phyloP scores from a whole-genome alignment of 2,113 vertebrate genomes.

The Dermatemys mawii region DNA sequence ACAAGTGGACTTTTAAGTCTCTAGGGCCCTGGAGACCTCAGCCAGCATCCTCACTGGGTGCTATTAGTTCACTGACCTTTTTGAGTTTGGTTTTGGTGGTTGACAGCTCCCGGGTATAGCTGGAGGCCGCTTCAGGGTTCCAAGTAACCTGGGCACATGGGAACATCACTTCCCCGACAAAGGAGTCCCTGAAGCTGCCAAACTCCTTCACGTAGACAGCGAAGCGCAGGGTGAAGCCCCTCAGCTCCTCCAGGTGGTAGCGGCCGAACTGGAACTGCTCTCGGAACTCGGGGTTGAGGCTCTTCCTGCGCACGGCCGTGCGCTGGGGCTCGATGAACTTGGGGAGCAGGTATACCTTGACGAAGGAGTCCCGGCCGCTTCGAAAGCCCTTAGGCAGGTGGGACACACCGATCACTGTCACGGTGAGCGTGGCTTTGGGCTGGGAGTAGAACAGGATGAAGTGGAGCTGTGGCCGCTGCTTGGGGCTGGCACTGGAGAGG shows the following conservation, averaged over 20 bases:
- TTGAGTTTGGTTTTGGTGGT: conserved; percentile 77
- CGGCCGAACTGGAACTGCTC: conserved; percentile 77
- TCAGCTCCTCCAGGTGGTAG: conserved; percentile 74
- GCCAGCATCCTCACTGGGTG: too few relatives aligned
- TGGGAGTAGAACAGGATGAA: conserved; percentile 78
- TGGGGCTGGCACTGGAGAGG: conserved; percentile 40
- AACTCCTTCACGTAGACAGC: conserved; percentile 77
- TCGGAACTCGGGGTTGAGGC: conserved; percentile 66
- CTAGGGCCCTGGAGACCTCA: fast-evolving
- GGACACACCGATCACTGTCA: conserved; percentile 78
- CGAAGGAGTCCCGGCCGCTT: conserved; percentile 30
- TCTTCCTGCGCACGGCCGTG: conserved; percentile 44
- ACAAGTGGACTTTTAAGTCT: background rate
- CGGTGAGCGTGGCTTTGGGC: conserved; percentile 63
- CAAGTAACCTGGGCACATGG: conserved; percentile 77
- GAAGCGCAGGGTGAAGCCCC: conserved; percentile 75
- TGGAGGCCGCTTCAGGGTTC: conserved; percentile 60
- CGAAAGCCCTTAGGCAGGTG: conserved; percentile 68
- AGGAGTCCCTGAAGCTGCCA: conserved; percentile 75
- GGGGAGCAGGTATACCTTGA: conserved; percentile 77
- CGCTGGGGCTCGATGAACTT: conserved; percentile 53
- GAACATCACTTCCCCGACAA: conserved; percentile 80
- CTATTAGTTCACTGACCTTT: conserved; percentile 74
- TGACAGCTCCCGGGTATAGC: conserved; percentile 76
- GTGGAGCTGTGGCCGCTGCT: conserved; percentile 68